These are phyloP conservation scores for Polyploca ridens DNA, from an alignment of 2,888 invertebrate genomes.

Conservation along the genomic window DNA sequence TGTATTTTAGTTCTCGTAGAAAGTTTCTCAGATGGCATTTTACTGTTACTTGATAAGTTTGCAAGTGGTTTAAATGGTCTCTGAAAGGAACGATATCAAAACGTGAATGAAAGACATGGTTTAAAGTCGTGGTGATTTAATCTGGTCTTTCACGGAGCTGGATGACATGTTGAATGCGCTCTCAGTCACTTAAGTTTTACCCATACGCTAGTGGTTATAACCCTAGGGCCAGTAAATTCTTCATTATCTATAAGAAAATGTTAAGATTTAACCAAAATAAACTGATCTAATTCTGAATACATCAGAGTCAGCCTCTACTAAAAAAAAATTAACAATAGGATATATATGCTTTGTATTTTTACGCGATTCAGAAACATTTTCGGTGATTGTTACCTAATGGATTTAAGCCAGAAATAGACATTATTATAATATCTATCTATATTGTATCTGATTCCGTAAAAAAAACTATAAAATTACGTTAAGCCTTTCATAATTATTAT, in stretches of 20 bases:
- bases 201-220: not conserved
- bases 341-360: no score
- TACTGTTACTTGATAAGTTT: not conserved
- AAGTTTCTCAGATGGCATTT: not conserved
- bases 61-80: not conserved
- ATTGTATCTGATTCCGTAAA: no score
- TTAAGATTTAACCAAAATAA: no score
- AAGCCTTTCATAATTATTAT: no score
- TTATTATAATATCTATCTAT: no score
- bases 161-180: not conserved
- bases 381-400: no score
- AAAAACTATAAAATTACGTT: no score
- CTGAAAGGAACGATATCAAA: not conserved
- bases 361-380: no score
- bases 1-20: not conserved
- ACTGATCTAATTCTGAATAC: no score
- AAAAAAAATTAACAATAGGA: no score
- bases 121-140: slow-evolving; percentile 10
- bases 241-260: not conserved
- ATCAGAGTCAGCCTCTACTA: no score
- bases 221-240: not conserved
- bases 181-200: not conserved
- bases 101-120: slow-evolving; percentile 7
- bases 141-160: slow-evolving; percentile 3
- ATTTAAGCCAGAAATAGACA: no score